Evolutionary conservation across 2,113 vertebrate genomes (phyloP).

Genomic region (Spermophilus dauricus): DNA sequence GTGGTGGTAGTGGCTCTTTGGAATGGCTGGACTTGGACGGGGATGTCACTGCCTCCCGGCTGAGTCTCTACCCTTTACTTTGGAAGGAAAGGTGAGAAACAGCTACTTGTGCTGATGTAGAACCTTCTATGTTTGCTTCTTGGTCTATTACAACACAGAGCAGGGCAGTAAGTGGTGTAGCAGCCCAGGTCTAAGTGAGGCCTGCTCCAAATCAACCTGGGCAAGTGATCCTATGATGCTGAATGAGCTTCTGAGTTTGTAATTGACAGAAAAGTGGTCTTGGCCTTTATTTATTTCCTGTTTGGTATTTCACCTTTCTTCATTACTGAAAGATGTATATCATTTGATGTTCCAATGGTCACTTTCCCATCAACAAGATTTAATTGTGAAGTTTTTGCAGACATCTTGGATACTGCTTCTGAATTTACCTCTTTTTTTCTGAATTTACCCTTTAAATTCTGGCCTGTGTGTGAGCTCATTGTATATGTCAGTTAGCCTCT

Average conservation of each 20-base stretch:
- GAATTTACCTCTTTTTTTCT: not conserved
- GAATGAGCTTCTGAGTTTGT: not conserved
- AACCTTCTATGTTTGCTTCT: not conserved
- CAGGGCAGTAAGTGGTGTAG: not conserved
- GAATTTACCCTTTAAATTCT: not conserved
- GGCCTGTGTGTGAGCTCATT: not conserved
- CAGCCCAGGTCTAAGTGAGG: not conserved
- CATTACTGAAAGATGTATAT: not conserved
- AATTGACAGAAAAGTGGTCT: not conserved
- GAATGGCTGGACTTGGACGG: slow-evolving; percentile 90
- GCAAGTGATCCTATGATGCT: not conserved
- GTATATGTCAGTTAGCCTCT: not conserved
- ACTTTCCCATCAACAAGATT: not conserved
- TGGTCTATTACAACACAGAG: not conserved
- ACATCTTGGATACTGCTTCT: not conserved
- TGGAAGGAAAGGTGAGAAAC: slow-evolving; percentile 84
- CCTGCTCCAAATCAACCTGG: not conserved
- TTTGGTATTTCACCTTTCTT: not conserved
- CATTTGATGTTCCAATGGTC: not conserved
- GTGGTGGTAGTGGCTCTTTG: slow-evolving; percentile 85
- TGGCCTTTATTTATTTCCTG: not conserved
- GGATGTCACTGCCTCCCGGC: slow-evolving; percentile 76
- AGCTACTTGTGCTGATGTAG: not conserved
- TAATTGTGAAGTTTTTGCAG: not conserved
- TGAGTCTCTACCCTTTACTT: slow-evolving; percentile 78